Conservation (phyloP, 2,113 vertebrate species). For the Melanerpes aurifrons region DNA sequence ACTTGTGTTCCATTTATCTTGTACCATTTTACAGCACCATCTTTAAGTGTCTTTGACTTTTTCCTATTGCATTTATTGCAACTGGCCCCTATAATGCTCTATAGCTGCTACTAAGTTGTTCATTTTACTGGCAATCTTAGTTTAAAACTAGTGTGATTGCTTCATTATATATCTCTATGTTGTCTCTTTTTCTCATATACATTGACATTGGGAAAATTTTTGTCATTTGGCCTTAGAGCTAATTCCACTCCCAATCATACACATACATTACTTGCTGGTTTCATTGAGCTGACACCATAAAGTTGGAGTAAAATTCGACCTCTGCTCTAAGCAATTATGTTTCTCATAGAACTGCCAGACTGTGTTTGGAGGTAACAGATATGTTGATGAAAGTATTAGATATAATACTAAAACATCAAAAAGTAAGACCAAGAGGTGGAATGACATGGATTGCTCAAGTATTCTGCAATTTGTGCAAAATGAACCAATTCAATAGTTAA, state of each 20-base stretch:
- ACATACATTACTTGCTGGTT: not conserved
- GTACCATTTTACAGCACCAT: not conserved
- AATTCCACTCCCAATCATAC: not conserved
- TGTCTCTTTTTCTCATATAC: not conserved
- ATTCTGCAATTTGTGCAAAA: not conserved
- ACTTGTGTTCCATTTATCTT: not conserved
- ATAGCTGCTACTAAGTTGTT: not conserved
- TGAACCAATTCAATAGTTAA: not conserved
- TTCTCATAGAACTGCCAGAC: not conserved
- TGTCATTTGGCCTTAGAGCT: not conserved
- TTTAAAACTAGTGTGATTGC: not conserved
- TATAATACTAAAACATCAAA: not conserved
- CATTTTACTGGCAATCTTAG: not conserved
- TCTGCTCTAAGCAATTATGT: not conserved
- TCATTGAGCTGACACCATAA: not conserved
- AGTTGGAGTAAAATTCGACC: not conserved
- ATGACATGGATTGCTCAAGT: not conserved
- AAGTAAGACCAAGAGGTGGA: not conserved
- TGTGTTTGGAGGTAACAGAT: not conserved
- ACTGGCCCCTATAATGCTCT: not conserved
- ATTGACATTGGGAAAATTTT: not conserved
- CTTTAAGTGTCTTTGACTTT: not conserved
- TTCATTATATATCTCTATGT: not conserved
- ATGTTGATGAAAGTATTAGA: not conserved
- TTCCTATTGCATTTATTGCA: not conserved